Evolutionary conservation across 2,797 vertebrate genomes (phyloP), one percentile per base, ranked within the genome.

Genomic region (Oryzias sinensis): DNA sequence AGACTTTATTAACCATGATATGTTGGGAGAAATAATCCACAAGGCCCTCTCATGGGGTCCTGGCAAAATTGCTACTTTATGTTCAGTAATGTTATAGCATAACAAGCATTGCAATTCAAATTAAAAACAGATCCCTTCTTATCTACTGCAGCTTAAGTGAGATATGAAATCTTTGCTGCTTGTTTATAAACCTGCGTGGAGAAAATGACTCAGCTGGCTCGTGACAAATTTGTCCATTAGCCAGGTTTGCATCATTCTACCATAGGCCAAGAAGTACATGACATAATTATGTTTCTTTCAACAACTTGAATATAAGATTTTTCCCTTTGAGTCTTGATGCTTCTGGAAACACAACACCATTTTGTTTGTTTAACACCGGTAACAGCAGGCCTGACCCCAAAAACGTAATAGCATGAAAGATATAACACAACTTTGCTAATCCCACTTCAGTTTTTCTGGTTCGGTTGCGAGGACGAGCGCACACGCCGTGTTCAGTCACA

Each of bases 241-340:
- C 67, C 60, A 75, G 16, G 64, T 75, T 80, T 55, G 76, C 49
- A 27, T 81, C 79, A 86, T 17, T 58, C 27, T 63, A 1, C 29
- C 42, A 59, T 64, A 78, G 79, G 53, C 72, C 53, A n/a, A 49
- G 14, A 27, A 27, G 40, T 58, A 25, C 59, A 44, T 49, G 14
- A 70, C 33, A 84, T 51, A 3, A 71, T 56, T 69, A 57, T 33
- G 37, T 64, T 41, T 7, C 0, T 47, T 62, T 29, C 17, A 29
- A 46, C 2, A 0, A n/a, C 41, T 22, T 25, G 6, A 76, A 29
- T 45, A 22, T 63, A 17, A 57, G 16, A 47, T 46, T 22, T 25
- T 1, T 15, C 14, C 29, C 18, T 37, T 46, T 4, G 46, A n/a
- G 15, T 49, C 14, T 54, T 41, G 0, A 20, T 27, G 14, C 18